Evolutionary conservation across 2,797 vertebrate genomes (phyloP).

Genomic region (Orestias chungarensis): DNA sequence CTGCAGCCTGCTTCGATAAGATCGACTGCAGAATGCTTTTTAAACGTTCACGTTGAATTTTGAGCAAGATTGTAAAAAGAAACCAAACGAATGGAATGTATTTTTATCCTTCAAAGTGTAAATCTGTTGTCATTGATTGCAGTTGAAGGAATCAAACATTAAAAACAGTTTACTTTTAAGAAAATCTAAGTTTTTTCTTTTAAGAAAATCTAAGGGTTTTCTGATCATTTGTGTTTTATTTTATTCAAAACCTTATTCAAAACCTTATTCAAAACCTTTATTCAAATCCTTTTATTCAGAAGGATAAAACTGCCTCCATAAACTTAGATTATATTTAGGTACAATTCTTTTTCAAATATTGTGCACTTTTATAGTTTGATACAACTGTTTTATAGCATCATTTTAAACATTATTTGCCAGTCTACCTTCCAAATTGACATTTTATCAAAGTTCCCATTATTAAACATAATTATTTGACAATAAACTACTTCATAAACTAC

Average conservation of each 20-base stretch:
- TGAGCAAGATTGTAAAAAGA: neutral
- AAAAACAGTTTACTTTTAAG: slow-evolving; percentile 21
- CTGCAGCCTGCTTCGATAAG: slow-evolving; percentile 17
- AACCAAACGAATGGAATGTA: slow-evolving; percentile 11
- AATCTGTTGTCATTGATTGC: neutral
- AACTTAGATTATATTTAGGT: neutral
- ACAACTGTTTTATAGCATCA: neutral
- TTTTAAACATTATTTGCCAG: neutral
- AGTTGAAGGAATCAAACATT: slow-evolving; percentile 27
- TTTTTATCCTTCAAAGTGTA: slow-evolving; percentile 14
- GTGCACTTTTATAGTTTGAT: too few species aligned
- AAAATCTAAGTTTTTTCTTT: neutral
- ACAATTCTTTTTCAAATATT: too few species aligned
- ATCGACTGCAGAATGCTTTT: slow-evolving; percentile 7
- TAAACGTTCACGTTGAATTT: neutral
- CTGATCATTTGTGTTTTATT: too few species aligned
- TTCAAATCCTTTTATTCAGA: neutral
- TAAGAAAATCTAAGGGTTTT: too few species aligned
- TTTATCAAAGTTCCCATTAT: neutral
- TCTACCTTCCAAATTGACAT: neutral
- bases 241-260: too few species aligned
- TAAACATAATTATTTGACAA: neutral
- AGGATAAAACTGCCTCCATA: neutral
- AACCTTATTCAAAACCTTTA: too few species aligned
- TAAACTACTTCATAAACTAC: neutral